These are phyloP conservation scores for Tenthredo distinguenda DNA, from an alignment of 2,888 invertebrate species.

Conservation along the genomic window DNA sequence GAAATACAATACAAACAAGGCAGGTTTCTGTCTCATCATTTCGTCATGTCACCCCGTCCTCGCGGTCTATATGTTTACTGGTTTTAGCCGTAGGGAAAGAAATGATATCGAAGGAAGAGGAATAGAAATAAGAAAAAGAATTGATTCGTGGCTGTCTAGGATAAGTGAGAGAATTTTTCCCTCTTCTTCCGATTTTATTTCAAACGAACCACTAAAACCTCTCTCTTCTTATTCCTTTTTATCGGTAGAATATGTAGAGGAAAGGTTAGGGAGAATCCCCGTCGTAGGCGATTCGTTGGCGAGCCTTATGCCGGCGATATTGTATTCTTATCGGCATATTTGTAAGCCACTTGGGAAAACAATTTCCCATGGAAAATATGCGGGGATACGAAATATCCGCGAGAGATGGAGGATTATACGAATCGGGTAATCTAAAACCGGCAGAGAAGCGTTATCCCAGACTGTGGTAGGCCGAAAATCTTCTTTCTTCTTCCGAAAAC, in stretches of 20 bases:
- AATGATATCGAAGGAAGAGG: neutral
- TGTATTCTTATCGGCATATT: constrained; percentile 68
- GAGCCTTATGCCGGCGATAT: constrained; percentile 59
- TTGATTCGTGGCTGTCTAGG: neutral
- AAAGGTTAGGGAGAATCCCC: constrained; percentile 11
- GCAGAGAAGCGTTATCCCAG: constrained; percentile 36
- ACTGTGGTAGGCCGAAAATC: constrained; percentile 8
- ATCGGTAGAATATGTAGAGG: neutral
- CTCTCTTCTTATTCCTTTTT: neutral
- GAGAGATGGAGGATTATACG: constrained; percentile 44
- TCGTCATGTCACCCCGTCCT: neutral
- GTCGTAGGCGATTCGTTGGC: constrained; percentile 38
- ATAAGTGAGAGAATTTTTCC: neutral
- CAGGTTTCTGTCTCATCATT: constrained; percentile 25
- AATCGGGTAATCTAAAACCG: constrained; percentile 47
- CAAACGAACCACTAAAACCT: constrained; percentile 20
- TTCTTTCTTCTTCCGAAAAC: constrained; percentile 36
- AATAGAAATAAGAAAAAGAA: neutral
- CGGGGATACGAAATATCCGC: constrained; percentile 38
- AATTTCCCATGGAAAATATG: constrained; percentile 61
- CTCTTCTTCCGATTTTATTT: neutral
- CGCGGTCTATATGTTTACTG: neutral
- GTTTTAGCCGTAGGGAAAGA: constrained; percentile 3
- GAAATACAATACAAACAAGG: constrained; percentile 29
- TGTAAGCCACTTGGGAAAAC: constrained; percentile 69